These are phyloP conservation scores for Bradypodion ventrale DNA, from an alignment of 2,797 vertebrate genomes.

Conservation along the genomic window DNA sequence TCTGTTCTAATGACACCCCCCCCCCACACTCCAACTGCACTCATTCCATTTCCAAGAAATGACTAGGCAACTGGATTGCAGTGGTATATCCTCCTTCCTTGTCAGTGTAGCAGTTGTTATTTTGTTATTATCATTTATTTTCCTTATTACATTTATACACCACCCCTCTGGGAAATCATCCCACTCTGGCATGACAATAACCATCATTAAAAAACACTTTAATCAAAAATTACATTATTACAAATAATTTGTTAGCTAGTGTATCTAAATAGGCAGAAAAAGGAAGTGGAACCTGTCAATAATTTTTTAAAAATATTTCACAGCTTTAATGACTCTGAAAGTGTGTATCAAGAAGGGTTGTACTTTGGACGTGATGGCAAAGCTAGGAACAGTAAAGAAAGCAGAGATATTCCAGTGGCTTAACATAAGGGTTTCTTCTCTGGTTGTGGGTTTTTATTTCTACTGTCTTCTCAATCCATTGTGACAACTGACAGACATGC, in stretches of 20 bases:
- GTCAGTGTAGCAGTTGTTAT: constrained; percentile 17
- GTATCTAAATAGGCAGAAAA: background rate
- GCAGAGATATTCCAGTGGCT: background rate
- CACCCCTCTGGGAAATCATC: no score
- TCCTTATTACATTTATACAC: no score
- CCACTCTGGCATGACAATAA: no score
- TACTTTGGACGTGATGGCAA: background rate
- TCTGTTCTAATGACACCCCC: constrained; percentile 33
- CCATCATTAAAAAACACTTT: no score
- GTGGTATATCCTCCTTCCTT: background rate
- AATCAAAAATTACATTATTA: no score
- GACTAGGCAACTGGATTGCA: constrained; percentile 10
- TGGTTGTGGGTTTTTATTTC: background rate
- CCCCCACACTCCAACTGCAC: constrained; percentile 12
- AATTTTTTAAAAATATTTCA: constrained; percentile 1
- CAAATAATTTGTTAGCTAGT: no score
- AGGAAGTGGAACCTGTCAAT: background rate
- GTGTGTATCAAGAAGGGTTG: background rate
- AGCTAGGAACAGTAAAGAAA: background rate
- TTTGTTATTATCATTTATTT: no score
- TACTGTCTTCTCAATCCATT: background rate
- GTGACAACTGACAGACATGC: background rate
- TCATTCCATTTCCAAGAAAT: constrained; percentile 9
- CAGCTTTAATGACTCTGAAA: no score
- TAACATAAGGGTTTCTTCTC: background rate